Evolutionary conservation across 2,888 invertebrate species (phyloP).

Genomic region (Dolomedes plantarius): DNA sequence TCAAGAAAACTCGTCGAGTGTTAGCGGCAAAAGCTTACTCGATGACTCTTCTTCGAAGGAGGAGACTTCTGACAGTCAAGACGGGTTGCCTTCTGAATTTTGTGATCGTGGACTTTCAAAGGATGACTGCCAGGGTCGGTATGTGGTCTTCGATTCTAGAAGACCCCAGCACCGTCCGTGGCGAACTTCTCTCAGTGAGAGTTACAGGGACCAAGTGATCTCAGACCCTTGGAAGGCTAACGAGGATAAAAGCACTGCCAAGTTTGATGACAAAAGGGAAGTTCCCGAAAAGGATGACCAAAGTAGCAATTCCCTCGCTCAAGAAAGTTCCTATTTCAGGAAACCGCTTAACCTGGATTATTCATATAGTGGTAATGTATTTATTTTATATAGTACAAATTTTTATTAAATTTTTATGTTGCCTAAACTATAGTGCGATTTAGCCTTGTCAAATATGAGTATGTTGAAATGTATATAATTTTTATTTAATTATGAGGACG

Average conservation of each 20-base stretch:
- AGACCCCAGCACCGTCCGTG: slow-evolving; percentile 22
- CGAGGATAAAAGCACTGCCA: not conserved
- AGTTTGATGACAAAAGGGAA: slow-evolving; percentile 37
- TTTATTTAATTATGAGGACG: no score
- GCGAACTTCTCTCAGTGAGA: slow-evolving; percentile 49
- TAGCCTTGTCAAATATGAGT: no score
- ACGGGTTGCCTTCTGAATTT: slow-evolving; percentile 39
- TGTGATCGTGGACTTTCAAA: slow-evolving; percentile 46
- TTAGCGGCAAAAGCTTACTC: slow-evolving; percentile 45
- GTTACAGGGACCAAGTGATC: slow-evolving; percentile 46
- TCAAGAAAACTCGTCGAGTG: slow-evolving; percentile 33
- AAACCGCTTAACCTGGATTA: slow-evolving; percentile 44
- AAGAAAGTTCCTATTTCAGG: slow-evolving; percentile 49
- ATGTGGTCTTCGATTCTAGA: slow-evolving; percentile 51
- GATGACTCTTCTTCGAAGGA: slow-evolving; percentile 50
- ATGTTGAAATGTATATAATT: no score
- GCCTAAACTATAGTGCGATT: no score
- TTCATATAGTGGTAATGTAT: not conserved
- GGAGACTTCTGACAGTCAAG: slow-evolving; percentile 49
- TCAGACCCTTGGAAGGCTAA: slow-evolving; percentile 35
- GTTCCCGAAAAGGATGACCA: slow-evolving; percentile 44
- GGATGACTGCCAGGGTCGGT: slow-evolving; percentile 44
- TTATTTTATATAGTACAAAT: no score
- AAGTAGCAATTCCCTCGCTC: not conserved
- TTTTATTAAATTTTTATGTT: no score